Evolutionary conservation across 2,797 vertebrate genomes (phyloP), one percentile per base, ranked within the genome.

Genomic region (Enteromius radiatus): DNA sequence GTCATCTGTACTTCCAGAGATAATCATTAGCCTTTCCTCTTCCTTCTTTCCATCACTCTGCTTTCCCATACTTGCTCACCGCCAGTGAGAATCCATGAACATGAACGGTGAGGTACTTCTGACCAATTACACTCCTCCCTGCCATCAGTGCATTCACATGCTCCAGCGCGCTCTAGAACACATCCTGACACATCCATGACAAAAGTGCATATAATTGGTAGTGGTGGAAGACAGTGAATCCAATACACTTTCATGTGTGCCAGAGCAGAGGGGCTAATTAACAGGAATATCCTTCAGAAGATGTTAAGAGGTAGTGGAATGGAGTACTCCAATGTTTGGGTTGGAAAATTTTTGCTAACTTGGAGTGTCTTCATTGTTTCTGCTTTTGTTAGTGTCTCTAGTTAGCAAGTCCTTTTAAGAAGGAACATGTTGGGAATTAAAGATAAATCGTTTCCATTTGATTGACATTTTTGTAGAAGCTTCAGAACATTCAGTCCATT

Each of bases 261-360:
- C 73, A 81, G 70, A 38, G 71, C 68, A 43, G 38, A 71, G 73
- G 38, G 49, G 88, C 83, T 89, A 94, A 93, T 93, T 93, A 94
- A 88, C 88, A 81, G 71, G 80, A 90, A 89, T 88, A 88, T 89
- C 85, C 81, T 87, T 91, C 84, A 88, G 54, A 78, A 82, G 38
- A 76, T 80, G 64, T 54, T 78, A 43, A 49, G 59, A 83, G 61
- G 41, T 65, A 74, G 84, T 61, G 82, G 43, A 71, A 76, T 71
- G 31, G n/a, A 80, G 54, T 56, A 15, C 81, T 43, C 38, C 47
- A 31, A 21, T 81, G 84, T 70, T 84, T 89, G 64, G 73, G 54
- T 86, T 84, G 38, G 84, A 84, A 84, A 76, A 82, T 67, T 69
- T 69, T 56, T 38, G 28, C 28, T n/a, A 63, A 65, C 65, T 84